Evolutionary conservation across 1,140 invertebrate genomes (phyloP).

Genomic region (Thaumatotibia leucotreta): DNA sequence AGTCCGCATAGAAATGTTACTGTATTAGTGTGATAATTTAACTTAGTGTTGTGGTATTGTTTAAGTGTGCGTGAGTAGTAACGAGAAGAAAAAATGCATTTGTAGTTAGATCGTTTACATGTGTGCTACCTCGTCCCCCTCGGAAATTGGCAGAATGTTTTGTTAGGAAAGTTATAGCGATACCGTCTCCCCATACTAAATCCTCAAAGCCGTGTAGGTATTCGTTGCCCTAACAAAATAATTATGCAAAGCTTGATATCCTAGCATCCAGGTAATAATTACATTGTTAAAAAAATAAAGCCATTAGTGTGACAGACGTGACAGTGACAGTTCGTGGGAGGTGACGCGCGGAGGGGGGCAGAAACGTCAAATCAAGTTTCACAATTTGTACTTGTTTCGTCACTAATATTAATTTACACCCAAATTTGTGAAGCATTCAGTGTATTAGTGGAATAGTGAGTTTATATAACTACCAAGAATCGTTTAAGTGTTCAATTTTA

Average conservation of each 20-base stretch:
- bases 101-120: no score
- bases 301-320: neutral
- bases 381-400: conserved; percentile 17
- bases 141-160: no score
- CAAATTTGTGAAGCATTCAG: conserved; percentile 10
- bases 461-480: conserved; percentile 1
- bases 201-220: no score
- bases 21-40: no score
- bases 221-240: no score
- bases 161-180: no score
- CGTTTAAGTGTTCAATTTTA: neutral
- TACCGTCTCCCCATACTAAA: no score
- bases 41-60: no score
- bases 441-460: neutral
- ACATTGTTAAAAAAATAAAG: neutral
- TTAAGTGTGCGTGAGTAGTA: no score
- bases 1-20: no score
- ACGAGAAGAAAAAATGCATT: no score
- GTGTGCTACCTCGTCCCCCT: no score
- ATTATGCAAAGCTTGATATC: neutral
- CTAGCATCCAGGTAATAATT: neutral
- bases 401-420: conserved; percentile 28
- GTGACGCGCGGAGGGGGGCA: neutral
- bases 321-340: neutral
- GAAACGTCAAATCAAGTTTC: neutral